Evolutionary conservation across 2,113 vertebrate species (phyloP).

Genomic region (Spermophilus dauricus): DNA sequence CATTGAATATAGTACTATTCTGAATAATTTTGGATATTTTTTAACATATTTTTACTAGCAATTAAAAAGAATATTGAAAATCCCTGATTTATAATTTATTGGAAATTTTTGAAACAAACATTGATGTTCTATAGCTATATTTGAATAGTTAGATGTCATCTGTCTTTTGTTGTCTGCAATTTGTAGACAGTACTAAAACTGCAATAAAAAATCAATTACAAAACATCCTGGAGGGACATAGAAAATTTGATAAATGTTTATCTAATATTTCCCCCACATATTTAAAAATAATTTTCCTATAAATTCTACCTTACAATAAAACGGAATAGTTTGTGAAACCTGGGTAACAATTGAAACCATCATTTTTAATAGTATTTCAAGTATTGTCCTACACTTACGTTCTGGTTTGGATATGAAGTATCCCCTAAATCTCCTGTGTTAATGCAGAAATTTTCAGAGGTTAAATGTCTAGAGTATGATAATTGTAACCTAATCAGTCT

Average conservation of each 20-base stretch:
- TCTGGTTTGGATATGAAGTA: no score
- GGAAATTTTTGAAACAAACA: background rate
- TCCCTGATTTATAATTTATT: background rate
- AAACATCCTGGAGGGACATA: background rate
- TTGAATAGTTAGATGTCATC: background rate
- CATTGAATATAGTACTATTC: background rate
- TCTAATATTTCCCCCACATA: background rate
- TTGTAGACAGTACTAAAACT: background rate
- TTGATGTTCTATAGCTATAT: background rate
- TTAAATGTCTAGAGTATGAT: no score
- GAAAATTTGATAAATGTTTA: background rate
- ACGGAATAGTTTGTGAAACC: background rate
- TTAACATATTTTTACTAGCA: slow-evolving; percentile 26
- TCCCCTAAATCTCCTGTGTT: no score
- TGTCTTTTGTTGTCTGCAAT: slow-evolving; percentile 4
- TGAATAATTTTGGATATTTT: slow-evolving; percentile 32
- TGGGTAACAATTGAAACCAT: background rate
- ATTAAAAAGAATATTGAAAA: slow-evolving; percentile 28
- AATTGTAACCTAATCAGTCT: no score
- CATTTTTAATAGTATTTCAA: background rate
- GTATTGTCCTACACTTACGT: background rate
- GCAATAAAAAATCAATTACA: background rate
- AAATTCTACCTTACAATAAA: background rate
- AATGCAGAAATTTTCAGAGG: no score
- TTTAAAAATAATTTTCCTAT: background rate